phyloP scores from a whole-genome alignment of 2,888 invertebrate genomes.

The Diplolepis rosae region DNA sequence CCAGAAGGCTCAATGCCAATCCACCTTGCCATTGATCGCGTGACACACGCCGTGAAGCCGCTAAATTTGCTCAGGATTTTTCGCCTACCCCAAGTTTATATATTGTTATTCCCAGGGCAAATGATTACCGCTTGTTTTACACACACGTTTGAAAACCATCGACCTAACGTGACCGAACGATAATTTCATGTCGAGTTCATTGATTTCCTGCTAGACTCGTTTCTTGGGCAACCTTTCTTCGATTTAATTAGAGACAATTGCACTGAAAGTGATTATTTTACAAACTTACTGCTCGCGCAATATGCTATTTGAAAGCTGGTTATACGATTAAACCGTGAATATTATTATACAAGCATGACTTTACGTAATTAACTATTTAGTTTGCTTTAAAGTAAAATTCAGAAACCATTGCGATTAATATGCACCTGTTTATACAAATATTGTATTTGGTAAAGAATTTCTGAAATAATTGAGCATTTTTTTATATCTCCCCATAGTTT shows the following conservation, averaged over 20 bases:
- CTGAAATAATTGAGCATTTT: background rate
- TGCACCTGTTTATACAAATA: background rate
- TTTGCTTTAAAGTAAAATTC: background rate
- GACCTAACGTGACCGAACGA: slow-evolving; percentile 10
- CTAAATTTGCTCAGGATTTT: slow-evolving; percentile 16
- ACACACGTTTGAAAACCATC: slow-evolving; percentile 8
- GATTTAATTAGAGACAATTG: slow-evolving; percentile 13
- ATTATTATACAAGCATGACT: too few species aligned
- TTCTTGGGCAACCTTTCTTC: slow-evolving; percentile 23
- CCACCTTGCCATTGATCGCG: slow-evolving; percentile 28
- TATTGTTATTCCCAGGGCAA: slow-evolving; percentile 12
- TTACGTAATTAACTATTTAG: too few species aligned
- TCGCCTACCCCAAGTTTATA: slow-evolving; percentile 22
- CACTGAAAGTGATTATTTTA: too few species aligned
- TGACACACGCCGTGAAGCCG: slow-evolving; percentile 13
- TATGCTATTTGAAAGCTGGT: too few species aligned
- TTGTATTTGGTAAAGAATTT: background rate
- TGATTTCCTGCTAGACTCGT: slow-evolving; percentile 27
- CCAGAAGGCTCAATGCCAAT: slow-evolving; percentile 22
- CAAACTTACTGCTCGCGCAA: too few species aligned
- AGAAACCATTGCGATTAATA: too few species aligned
- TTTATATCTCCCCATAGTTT: background rate
- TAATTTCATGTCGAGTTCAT: slow-evolving; percentile 21
- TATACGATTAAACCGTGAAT: too few species aligned
- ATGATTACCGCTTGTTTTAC: slow-evolving; percentile 4